A percentile compares a stretch with the other conserved stretches of the same genome.
These are phyloP conservation scores for rabbit (Oryctolagus cuniculus) DNA, from an alignment of 2,113 vertebrate species.

Conservation along the genomic window mOryCun1.1 NC_091449.1:33702001-33702500, in stretches of 20 bases:
- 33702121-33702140: neutral
- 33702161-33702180: neutral
- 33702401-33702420: neutral
- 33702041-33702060: too few species aligned
- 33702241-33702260: neutral
- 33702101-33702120: too few species aligned
- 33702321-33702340: neutral
- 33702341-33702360: neutral
- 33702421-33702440: neutral
- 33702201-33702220: neutral
- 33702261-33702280: neutral
- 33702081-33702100: too few species aligned
- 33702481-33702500: neutral
- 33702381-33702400: neutral
- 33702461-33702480: constrained; percentile 11
- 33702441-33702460: neutral
- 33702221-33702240: neutral
- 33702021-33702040: neutral
- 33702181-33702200: neutral
- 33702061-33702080: too few species aligned
- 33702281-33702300: neutral
- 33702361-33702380: neutral
- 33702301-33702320: neutral
- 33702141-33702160: neutral
- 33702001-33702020: neutral